These are phyloP conservation scores for Saguinus midas DNA, from an alignment of 2,113 vertebrate genomes.

Conservation along the genomic window DNA sequence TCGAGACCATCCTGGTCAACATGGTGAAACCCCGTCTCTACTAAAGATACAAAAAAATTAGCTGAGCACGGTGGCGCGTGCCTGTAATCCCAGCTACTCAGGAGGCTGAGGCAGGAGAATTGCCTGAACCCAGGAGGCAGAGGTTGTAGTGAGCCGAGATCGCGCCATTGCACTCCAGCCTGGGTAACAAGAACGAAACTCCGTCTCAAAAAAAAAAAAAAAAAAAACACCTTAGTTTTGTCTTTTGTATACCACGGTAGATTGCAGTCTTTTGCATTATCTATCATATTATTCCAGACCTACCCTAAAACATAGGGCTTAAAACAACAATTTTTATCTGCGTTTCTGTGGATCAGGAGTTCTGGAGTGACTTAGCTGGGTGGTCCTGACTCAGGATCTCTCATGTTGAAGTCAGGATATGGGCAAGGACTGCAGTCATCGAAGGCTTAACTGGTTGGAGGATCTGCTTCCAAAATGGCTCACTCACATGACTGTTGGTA, in stretches of 20 bases:
- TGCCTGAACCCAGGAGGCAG: no score
- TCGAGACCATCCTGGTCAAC: no score
- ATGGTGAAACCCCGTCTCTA: no score
- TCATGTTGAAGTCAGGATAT: constrained; percentile 18
- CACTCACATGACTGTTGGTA: background rate
- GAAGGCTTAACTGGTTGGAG: background rate
- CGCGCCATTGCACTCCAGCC: no score
- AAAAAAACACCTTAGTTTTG: background rate
- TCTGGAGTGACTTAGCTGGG: background rate
- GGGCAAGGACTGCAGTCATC: background rate
- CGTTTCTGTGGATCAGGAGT: constrained; percentile 3
- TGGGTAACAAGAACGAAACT: no score
- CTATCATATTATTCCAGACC: background rate
- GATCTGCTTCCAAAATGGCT: background rate
- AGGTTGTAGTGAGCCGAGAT: no score
- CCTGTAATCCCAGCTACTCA: no score
- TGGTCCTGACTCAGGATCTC: background rate
- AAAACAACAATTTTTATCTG: constrained; percentile 1
- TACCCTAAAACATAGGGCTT: background rate
- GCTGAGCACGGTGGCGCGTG: no score
- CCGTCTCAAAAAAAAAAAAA: no score
- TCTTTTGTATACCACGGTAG: background rate
- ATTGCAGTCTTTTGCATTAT: background rate
- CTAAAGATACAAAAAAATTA: no score
- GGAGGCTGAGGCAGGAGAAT: no score